Evolutionary conservation across 2,888 invertebrate species (phyloP).

Genomic region (Cylloceria caligata): DNA sequence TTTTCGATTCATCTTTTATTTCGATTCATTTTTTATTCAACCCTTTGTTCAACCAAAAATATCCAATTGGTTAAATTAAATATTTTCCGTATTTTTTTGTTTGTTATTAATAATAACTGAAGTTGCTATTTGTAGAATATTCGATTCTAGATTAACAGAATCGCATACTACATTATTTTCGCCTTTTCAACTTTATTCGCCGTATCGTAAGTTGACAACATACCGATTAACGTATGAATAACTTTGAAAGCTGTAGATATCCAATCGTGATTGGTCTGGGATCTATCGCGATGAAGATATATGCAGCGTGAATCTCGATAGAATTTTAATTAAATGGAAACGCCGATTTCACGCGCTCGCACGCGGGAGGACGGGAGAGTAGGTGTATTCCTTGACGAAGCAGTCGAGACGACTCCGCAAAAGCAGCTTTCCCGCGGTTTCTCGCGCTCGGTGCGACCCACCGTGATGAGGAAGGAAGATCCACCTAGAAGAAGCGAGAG

Average conservation of each 20-base stretch:
- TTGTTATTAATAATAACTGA: too few species aligned
- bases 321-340: slow-evolving; percentile 62
- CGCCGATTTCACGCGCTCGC: slow-evolving; percentile 50
- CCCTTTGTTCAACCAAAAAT: too few species aligned
- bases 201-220: not conserved
- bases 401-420: slow-evolving; percentile 19
- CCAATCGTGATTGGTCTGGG: not conserved
- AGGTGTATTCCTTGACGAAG: slow-evolving; percentile 35
- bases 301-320: slow-evolving; percentile 21
- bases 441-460: slow-evolving; percentile 43
- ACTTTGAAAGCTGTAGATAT: not conserved
- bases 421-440: slow-evolving; percentile 58
- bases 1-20: not conserved
- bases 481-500: slow-evolving; percentile 26
- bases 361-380: slow-evolving; percentile 23
- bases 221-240: not conserved
- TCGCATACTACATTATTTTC: not conserved
- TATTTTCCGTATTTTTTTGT: too few species aligned
- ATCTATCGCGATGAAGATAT: slow-evolving; percentile 6
- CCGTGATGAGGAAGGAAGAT: slow-evolving; percentile 42
- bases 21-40: too few species aligned
- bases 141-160: not conserved
- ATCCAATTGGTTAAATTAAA: too few species aligned
- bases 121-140: too few species aligned
- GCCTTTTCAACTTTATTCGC: not conserved